Evolutionary conservation across 2,797 vertebrate genomes (phyloP).

Genomic region (Prunella strophiata): DNA sequence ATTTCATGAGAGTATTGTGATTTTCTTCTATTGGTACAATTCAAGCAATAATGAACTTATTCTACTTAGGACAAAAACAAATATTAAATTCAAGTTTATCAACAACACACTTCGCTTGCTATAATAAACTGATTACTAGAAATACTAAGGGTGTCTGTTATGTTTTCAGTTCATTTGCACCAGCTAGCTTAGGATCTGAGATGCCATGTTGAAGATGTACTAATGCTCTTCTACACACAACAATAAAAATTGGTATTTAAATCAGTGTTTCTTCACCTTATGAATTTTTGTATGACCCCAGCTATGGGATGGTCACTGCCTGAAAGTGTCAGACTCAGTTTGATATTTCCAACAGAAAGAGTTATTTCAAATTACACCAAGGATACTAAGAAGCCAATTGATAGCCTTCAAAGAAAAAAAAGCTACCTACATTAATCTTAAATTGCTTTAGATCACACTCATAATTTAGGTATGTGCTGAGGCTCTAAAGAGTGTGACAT

Average conservation of each 20-base stretch:
- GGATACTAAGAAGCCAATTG: not conserved
- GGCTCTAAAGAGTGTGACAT: not conserved
- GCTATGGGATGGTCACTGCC: not conserved
- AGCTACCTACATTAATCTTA: not conserved
- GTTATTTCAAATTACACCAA: not conserved
- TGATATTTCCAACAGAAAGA: not conserved
- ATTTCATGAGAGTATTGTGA: not conserved
- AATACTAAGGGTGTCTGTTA: not conserved
- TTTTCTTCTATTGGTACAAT: not conserved
- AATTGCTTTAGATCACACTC: not conserved
- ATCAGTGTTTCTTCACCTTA: not conserved
- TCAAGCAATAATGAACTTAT: not conserved
- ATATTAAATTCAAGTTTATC: not conserved
- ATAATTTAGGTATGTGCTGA: not conserved
- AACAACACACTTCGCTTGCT: not conserved
- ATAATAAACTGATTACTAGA: not conserved
- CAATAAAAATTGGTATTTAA: not conserved
- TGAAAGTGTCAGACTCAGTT: not conserved
- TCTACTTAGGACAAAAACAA: not conserved
- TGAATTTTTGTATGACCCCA: not conserved
- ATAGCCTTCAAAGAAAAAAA: not conserved
- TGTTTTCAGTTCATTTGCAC: not conserved
- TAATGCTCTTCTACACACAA: not conserved
- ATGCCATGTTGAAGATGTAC: not conserved
- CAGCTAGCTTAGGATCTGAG: not conserved